Conservation (phyloP, 1,140 invertebrate genomes). For the Polyergus mexicanus region DNA sequence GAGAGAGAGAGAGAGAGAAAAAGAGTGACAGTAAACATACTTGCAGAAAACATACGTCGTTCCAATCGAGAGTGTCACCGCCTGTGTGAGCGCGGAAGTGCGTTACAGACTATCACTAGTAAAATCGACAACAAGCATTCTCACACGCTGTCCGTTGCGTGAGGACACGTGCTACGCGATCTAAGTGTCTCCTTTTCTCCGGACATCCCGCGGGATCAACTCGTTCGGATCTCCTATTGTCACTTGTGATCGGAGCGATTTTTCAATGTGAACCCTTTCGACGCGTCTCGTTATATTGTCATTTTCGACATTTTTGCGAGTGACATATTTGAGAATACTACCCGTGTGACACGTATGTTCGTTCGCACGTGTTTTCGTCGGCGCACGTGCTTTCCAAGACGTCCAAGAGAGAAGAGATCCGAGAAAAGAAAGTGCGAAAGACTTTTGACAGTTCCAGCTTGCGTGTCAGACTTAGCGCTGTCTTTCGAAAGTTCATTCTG, state of each 20-base stretch:
- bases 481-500: background rate
- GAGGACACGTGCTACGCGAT: slow-evolving; percentile 57
- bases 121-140: slow-evolving; percentile 29
- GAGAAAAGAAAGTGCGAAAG: no score
- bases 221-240: background rate
- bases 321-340: slow-evolving; percentile 38
- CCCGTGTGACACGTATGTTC: slow-evolving; percentile 57
- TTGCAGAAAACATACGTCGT: slow-evolving; percentile 67
- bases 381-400: slow-evolving; percentile 47
- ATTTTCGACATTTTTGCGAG: background rate
- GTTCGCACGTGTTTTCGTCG: slow-evolving; percentile 60
- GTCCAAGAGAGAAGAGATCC: background rate
- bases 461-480: no score
- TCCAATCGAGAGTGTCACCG: slow-evolving; percentile 62
- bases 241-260: background rate
- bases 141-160: slow-evolving; percentile 14
- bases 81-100: slow-evolving; percentile 38
- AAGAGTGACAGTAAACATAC: slow-evolving; percentile 47
- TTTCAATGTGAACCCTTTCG: background rate
- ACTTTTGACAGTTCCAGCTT: no score
- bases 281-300: background rate
- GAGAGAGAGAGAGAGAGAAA: slow-evolving; percentile 64
- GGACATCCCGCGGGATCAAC: slow-evolving; percentile 21
- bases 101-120: slow-evolving; percentile 42
- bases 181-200: slow-evolving; percentile 4